Evolutionary conservation across 2,888 invertebrate species (phyloP).

Genomic region (Periphyllus acericola): DNA sequence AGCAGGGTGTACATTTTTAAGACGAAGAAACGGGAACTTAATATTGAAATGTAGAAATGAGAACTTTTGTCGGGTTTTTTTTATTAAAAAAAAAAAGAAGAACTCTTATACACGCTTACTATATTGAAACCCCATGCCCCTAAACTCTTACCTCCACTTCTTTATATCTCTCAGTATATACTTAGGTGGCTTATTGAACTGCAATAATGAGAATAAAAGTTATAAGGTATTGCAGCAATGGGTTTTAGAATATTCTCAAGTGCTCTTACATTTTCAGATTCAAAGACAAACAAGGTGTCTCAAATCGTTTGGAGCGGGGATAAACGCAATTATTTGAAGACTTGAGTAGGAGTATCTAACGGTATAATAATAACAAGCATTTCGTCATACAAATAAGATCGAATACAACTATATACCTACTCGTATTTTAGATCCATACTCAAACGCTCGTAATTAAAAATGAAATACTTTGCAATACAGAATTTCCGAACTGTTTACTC

Average conservation of each 20-base stretch:
- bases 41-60: slow-evolving; percentile 61
- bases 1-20: slow-evolving; percentile 38
- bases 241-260: slow-evolving; percentile 55
- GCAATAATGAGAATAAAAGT: slow-evolving; percentile 61
- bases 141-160: neutral
- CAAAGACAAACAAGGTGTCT: slow-evolving; percentile 50
- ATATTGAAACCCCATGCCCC: slow-evolving; percentile 49
- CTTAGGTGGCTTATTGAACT: slow-evolving; percentile 54
- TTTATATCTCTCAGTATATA: slow-evolving; percentile 7
- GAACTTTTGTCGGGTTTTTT: slow-evolving; percentile 59
- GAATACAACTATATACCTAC: neutral
- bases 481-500: neutral
- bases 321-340: neutral
- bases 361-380: neutral
- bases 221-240: slow-evolving; percentile 33
- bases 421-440: neutral
- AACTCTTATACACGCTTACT: slow-evolving; percentile 50
- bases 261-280: slow-evolving; percentile 41
- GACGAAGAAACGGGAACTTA: slow-evolving; percentile 48
- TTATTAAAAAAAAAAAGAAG: slow-evolving; percentile 52
- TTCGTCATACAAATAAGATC: neutral
- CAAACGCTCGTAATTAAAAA: neutral
- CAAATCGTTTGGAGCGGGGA: slow-evolving; percentile 5
- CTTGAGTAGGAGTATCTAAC: neutral
- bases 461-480: neutral